phyloP scores from a whole-genome alignment of 2,113 vertebrate species.

The Phylloscopus trochiloides region DNA sequence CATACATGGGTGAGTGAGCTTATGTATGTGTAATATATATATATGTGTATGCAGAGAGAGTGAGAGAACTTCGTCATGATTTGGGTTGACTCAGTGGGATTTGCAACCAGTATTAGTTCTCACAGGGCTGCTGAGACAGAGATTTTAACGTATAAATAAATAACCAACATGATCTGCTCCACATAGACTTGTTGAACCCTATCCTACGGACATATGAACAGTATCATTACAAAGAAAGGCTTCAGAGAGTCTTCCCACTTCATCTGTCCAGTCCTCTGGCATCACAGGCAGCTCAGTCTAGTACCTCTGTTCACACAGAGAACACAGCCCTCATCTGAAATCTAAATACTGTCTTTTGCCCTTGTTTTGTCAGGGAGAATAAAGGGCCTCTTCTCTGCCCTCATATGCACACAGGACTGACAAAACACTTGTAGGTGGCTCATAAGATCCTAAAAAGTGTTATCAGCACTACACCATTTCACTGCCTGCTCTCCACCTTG shows the following conservation, averaged over 20 bases:
- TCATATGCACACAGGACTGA: not conserved
- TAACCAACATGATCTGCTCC: not conserved
- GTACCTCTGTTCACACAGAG: not conserved
- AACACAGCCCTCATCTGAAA: not conserved
- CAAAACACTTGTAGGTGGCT: not conserved
- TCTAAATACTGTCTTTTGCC: not conserved
- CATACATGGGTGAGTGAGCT: not conserved
- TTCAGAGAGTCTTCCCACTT: not conserved
- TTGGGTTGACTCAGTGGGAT: not conserved
- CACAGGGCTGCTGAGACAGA: not conserved
- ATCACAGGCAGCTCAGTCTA: not conserved
- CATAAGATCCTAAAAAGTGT: not conserved
- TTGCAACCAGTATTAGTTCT: not conserved
- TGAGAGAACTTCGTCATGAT: slow-evolving; percentile 1
- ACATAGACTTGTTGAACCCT: not conserved
- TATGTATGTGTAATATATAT: not conserved
- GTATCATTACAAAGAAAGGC: not conserved
- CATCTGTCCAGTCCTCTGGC: not conserved
- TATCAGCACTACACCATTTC: not conserved
- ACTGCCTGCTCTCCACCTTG: not conserved
- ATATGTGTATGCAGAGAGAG: not conserved
- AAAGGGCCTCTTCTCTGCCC: not conserved
- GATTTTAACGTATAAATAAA: not conserved
- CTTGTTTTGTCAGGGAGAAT: not conserved
- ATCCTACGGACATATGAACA: not conserved